phyloP scores from a whole-genome alignment of 2,888 invertebrate genomes.

The Microctonus brassicae region DNA sequence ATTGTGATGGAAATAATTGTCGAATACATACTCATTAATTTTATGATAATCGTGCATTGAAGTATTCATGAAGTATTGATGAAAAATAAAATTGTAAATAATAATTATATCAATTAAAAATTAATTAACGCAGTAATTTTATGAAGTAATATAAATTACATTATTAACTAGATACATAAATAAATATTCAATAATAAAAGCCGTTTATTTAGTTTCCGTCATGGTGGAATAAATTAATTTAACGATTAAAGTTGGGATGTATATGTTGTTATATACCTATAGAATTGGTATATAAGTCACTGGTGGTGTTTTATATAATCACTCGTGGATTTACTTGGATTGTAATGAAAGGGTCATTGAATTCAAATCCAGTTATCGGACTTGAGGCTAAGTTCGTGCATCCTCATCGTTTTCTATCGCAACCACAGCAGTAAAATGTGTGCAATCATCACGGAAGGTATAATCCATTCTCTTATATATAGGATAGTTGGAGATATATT shows the following conservation, averaged over 20 bases:
- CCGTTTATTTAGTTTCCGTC: not conserved
- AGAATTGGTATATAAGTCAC: not conserved
- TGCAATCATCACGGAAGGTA: not conserved
- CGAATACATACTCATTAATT: not conserved
- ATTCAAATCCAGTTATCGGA: constrained; percentile 9
- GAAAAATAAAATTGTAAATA: too few species aligned
- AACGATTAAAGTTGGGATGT: not conserved
- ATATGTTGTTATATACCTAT: not conserved
- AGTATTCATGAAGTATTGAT: not conserved
- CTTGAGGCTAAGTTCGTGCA: not conserved
- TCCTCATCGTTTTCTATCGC: not conserved
- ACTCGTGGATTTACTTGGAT: not conserved
- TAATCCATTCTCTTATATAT: not conserved
- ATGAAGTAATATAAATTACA: not conserved
- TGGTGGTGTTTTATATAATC: not conserved
- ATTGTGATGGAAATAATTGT: not conserved
- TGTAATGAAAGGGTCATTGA: not conserved
- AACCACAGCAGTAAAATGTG: not conserved
- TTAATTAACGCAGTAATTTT: not conserved
- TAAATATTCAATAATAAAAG: too few species aligned
- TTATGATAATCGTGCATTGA: not conserved
- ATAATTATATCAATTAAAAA: not conserved
- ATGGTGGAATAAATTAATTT: not conserved
- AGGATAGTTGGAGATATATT: not conserved
- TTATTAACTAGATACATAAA: too few species aligned